Conservation (phyloP, 2,113 vertebrate genomes). For the Thamnaconus septentrionalis region DNA sequence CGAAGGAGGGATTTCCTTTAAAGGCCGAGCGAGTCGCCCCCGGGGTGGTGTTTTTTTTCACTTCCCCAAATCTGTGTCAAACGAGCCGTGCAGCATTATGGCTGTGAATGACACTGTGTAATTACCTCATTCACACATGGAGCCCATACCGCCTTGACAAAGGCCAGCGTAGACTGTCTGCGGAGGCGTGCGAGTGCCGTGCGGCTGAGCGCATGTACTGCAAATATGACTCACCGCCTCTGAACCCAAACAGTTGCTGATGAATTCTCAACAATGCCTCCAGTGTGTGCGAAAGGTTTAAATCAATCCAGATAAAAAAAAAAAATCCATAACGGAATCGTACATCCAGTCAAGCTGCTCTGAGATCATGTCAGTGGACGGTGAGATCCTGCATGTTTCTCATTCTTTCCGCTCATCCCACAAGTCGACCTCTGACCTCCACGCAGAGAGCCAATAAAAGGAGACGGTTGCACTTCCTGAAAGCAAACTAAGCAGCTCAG, state of each 20-base stretch:
- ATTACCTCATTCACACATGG: conserved; percentile 71
- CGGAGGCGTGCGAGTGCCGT: conserved; percentile 3
- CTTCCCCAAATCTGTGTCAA: conserved; percentile 7
- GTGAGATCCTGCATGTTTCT: no score
- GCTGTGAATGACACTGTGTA: conserved; percentile 31
- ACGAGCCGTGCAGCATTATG: conserved; percentile 40
- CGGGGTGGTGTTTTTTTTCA: no score
- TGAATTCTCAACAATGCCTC: conserved; percentile 23
- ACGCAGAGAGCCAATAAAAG: no score
- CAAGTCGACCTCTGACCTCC: no score
- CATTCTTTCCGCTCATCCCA: no score
- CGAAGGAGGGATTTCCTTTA: no score
- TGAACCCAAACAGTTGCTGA: conserved; percentile 50
- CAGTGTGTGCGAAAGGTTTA: conserved; percentile 10
- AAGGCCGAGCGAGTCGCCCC: no score
- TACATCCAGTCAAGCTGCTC: conserved; percentile 18
- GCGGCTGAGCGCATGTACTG: conserved; percentile 13
- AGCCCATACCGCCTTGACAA: conserved; percentile 42
- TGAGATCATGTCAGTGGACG: conserved; percentile 11
- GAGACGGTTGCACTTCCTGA: no score
- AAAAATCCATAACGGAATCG: conserved; percentile 4
- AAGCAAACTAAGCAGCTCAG: no score
- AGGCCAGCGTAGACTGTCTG: conserved; percentile 28
- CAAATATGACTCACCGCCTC: conserved; percentile 42
- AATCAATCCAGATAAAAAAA: conserved; percentile 32